Evolutionary conservation across 2,888 invertebrate genomes (phyloP).

Genomic region (Labia minor): DNA sequence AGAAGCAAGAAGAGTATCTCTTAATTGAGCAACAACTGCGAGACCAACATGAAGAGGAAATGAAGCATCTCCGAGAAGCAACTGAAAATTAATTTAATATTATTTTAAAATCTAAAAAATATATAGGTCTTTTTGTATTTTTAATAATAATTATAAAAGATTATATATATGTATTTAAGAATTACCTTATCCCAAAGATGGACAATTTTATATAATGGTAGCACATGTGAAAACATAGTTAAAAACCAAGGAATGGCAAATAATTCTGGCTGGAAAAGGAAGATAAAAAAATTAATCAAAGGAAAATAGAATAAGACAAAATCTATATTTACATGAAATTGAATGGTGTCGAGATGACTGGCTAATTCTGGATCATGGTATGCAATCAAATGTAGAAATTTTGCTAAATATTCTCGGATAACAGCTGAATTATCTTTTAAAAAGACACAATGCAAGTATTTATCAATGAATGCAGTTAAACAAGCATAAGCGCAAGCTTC

Average conservation of each 20-base stretch:
- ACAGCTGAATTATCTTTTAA: conserved; percentile 91
- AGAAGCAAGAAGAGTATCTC: conserved; percentile 69
- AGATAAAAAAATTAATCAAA: background rate
- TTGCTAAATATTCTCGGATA: conserved; percentile 93
- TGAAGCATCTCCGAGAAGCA: conserved; percentile 83
- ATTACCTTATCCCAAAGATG: conserved; percentile 85
- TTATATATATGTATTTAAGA: background rate
- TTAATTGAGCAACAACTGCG: conserved; percentile 78
- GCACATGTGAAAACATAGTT: conserved; percentile 98
- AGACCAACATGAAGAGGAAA: conserved; percentile 92
- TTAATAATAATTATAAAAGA: too few relatives aligned
- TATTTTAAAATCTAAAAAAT: too few relatives aligned
- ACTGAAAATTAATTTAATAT: too few relatives aligned
- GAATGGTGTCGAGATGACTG: conserved; percentile 82
- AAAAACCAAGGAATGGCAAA: conserved; percentile 99
- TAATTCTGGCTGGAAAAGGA: conserved; percentile 58
- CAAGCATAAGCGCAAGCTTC: conserved; percentile 95
- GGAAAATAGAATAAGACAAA: background rate
- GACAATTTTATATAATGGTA: conserved; percentile 93
- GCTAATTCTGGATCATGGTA: conserved; percentile 90
- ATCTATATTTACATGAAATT: conserved; percentile 57
- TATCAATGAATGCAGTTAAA: conserved; percentile 88
- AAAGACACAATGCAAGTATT: conserved; percentile 94
- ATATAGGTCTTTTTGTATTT: too few relatives aligned
- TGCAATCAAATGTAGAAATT: conserved; percentile 91